phyloP scores from a whole-genome alignment of 2,888 invertebrate genomes.

The Xylota segnis region DNA sequence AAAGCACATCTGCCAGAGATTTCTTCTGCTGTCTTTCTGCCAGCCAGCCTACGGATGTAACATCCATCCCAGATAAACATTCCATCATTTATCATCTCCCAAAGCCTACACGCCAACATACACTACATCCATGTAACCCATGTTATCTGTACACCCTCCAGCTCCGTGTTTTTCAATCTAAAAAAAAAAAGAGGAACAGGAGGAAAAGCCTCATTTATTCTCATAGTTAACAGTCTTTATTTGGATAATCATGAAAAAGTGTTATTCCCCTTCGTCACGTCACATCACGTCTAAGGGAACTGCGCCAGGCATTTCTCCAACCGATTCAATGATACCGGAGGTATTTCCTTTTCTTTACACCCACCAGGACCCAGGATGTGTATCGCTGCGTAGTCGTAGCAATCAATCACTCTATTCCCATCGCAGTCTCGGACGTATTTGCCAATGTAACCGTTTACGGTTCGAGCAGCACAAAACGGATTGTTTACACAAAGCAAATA shows the following conservation, averaged over 20 bases:
- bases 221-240: constrained; percentile 31
- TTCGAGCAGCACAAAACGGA: constrained; percentile 78
- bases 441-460: constrained; percentile 78
- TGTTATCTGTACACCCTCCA: constrained; percentile 2
- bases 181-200: constrained; percentile 5
- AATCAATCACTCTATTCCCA: constrained; percentile 80
- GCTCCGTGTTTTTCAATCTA: background rate
- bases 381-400: constrained; percentile 80
- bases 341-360: constrained; percentile 77
- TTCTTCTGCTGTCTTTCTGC: background rate
- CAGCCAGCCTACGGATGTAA: background rate
- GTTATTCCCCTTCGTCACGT: background rate
- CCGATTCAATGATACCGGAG: constrained; percentile 84
- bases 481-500: constrained; percentile 80
- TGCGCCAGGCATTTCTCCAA: constrained; percentile 84
- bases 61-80: background rate
- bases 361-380: constrained; percentile 80
- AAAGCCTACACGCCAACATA: background rate
- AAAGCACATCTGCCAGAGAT: background rate
- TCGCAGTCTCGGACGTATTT: constrained; percentile 80
- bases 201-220: constrained; percentile 20
- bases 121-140: background rate
- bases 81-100: constrained; percentile 3
- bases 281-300: constrained; percentile 33
- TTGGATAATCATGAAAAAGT: constrained; percentile 31